Evolutionary conservation across 2,113 vertebrate genomes (phyloP).

Genomic region (Lontra canadensis): DNA sequence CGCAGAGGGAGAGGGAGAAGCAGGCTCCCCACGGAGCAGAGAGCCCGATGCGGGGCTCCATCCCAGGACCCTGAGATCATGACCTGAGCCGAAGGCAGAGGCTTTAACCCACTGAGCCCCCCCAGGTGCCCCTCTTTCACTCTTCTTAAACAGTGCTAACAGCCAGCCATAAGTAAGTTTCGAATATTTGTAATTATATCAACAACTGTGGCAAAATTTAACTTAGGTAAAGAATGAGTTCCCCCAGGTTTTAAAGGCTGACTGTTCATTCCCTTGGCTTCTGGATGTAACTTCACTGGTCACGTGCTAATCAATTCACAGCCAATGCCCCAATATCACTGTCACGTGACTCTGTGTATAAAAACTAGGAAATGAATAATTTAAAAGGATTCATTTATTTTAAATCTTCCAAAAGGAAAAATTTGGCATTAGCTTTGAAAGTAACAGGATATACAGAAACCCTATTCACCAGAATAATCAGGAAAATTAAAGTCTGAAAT

Average conservation of each 20-base stretch:
- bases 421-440: neutral
- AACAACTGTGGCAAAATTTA: conserved; percentile 10
- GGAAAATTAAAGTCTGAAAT: neutral
- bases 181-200: neutral
- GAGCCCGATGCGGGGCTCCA: fast-evolving
- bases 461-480: neutral
- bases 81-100: too few species aligned
- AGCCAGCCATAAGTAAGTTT: neutral
- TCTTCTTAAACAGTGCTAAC: neutral
- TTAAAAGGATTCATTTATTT: neutral
- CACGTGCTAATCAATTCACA: neutral
- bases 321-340: neutral
- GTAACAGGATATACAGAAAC: neutral
- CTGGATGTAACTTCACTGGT: neutral
- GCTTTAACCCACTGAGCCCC: too few species aligned
- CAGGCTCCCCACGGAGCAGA: too few species aligned
- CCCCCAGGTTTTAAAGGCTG: neutral
- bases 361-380: neutral
- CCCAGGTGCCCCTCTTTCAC: too few species aligned
- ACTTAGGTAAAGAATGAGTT: neutral
- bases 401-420: neutral
- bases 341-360: neutral
- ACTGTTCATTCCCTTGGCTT: neutral
- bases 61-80: too few species aligned
- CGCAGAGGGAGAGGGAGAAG: neutral